phyloP scores from a whole-genome alignment of 1,140 invertebrate species.

The Bombus breviceps region DNA sequence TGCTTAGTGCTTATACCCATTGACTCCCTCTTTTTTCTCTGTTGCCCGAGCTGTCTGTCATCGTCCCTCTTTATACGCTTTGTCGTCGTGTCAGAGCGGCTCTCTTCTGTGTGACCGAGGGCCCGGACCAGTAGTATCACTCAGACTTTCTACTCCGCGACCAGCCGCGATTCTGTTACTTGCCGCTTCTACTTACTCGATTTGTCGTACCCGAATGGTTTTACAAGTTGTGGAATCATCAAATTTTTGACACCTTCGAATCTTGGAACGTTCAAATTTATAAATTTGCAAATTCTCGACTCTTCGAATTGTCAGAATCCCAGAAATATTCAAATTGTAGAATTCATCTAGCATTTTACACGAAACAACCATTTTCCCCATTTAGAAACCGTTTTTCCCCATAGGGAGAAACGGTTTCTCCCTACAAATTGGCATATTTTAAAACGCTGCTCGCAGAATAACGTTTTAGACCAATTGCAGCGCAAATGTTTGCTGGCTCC shows the following conservation, averaged over 20 bases:
- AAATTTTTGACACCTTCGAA: not conserved
- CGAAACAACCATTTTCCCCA: too few species aligned
- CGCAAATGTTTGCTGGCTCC: not conserved
- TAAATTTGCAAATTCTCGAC: not conserved
- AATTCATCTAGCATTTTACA: not conserved
- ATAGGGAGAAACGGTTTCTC: too few species aligned
- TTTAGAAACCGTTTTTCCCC: too few species aligned
- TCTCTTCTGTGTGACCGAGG: constrained; percentile 28
- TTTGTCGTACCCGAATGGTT: too few species aligned
- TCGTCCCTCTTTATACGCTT: constrained; percentile 34
- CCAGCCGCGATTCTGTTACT: constrained; percentile 31
- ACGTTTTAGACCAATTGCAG: not conserved
- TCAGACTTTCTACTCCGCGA: constrained; percentile 23
- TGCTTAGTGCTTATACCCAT: constrained; percentile 81
- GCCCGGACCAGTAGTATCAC: constrained; percentile 22
- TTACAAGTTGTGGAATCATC: not conserved
- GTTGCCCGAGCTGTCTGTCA: constrained; percentile 32
- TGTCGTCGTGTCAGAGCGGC: constrained; percentile 46
- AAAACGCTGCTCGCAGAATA: not conserved
- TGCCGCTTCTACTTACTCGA: not conserved
- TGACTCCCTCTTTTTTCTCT: constrained; percentile 67
- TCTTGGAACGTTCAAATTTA: not conserved
- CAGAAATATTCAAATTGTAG: not conserved
- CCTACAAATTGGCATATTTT: not conserved
- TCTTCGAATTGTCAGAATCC: not conserved